Evolutionary conservation across 2,888 invertebrate species (phyloP).

Genomic region (Cephus rjabovi): DNA sequence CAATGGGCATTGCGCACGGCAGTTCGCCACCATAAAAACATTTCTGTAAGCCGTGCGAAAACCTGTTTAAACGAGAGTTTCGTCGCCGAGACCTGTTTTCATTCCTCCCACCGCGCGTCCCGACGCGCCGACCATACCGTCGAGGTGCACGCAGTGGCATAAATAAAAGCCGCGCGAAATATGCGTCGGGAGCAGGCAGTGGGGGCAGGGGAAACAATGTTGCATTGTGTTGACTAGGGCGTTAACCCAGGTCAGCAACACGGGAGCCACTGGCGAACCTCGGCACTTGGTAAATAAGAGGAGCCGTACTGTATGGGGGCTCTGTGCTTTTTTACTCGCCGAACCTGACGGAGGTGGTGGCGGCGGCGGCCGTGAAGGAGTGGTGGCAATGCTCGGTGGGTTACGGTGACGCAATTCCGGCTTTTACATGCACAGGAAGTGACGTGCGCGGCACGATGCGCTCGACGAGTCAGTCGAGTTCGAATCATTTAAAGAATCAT

Average conservation of each 20-base stretch:
- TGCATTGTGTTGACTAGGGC: conserved; percentile 51
- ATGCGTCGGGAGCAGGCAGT: conserved; percentile 38
- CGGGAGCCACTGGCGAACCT: background rate
- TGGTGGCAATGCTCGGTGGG: too few relatives aligned
- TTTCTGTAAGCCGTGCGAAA: conserved; percentile 23
- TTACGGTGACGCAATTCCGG: conserved; percentile 17
- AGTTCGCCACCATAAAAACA: background rate
- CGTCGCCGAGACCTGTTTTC: conserved; percentile 21
- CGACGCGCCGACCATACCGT: background rate
- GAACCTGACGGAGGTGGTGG: conserved; percentile 13
- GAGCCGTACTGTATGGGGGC: background rate
- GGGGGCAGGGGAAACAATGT: conserved; percentile 50
- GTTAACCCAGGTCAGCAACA: conserved; percentile 60
- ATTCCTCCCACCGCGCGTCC: background rate
- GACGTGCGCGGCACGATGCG: conserved; percentile 6
- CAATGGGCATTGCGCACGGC: background rate
- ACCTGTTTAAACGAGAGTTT: conserved; percentile 37
- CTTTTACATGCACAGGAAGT: conserved; percentile 16
- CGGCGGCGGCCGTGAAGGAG: too few relatives aligned
- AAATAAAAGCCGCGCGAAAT: conserved; percentile 29
- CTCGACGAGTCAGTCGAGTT: too few relatives aligned
- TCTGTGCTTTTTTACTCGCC: conserved; percentile 19
- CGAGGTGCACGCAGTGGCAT: background rate
- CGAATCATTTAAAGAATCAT: too few relatives aligned
- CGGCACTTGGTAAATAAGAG: background rate